These are phyloP conservation scores for Peromyscus leucopus DNA, from an alignment of 2,113 vertebrate species.

Conservation along the genomic window DNA sequence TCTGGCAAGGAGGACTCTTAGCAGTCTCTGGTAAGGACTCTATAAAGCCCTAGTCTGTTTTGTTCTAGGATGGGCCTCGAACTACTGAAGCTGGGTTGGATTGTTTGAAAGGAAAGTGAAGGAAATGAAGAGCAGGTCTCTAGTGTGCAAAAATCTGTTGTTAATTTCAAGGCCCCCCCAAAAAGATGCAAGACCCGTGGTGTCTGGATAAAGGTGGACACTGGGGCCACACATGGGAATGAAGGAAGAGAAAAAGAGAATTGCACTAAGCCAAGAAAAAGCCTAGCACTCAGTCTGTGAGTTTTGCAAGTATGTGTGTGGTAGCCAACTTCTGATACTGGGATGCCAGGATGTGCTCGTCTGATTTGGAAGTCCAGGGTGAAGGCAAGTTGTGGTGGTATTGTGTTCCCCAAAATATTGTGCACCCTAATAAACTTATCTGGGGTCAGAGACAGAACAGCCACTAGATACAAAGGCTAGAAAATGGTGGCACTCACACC, in stretches of 20 bases:
- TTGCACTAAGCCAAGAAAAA: background rate
- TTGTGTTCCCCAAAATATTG: no score
- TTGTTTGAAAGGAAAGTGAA: background rate
- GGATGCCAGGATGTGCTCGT: background rate
- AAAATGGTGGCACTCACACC: no score
- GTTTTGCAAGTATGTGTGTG: background rate
- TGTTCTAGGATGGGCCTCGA: background rate
- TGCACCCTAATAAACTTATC: no score
- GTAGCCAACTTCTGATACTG: background rate
- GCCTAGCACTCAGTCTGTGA: background rate
- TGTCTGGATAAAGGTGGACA: background rate
- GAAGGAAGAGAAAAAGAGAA: background rate
- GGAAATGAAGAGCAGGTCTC: background rate
- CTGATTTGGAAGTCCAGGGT: background rate
- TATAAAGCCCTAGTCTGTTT: background rate
- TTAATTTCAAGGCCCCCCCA: background rate
- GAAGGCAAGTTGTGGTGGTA: background rate
- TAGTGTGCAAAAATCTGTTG: background rate
- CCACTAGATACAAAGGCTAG: no score
- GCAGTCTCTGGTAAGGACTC: background rate
- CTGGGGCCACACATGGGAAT: background rate
- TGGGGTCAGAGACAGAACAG: no score
- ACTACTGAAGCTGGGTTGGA: background rate
- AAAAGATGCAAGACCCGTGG: background rate
- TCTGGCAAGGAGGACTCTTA: background rate